Percentiles rank a stretch among this genome's conserved stretches.
These are phyloP conservation scores for Lethenteron camtschaticum DNA, from an alignment of 2,113 vertebrate genomes.

Conservation along the genomic window DNA sequence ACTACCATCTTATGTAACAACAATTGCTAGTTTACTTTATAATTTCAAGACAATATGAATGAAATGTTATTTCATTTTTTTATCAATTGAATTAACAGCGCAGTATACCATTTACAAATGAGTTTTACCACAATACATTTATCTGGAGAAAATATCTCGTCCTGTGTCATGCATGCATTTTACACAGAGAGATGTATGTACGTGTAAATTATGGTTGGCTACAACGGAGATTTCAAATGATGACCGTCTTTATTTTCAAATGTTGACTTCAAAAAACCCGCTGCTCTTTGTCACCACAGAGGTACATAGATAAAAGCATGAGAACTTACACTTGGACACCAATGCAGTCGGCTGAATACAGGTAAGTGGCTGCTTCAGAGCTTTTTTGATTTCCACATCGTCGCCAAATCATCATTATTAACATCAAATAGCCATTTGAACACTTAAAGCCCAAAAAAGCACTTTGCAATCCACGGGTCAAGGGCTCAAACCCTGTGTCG, in stretches of 20 bases:
- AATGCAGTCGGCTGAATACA: constrained; percentile 92
- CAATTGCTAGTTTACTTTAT: not conserved
- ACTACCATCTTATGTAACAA: no score
- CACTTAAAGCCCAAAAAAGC: no score
- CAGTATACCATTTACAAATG: not conserved
- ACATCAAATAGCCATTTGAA: no score
- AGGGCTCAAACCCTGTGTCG: no score
- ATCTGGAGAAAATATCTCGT: not conserved
- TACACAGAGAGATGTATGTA: not conserved
- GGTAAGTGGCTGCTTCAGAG: constrained; percentile 25
- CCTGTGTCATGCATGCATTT: not conserved
- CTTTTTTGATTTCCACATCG: no score
- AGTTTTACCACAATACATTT: not conserved
- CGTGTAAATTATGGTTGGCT: no score
- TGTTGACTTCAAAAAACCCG: no score
- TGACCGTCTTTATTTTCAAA: no score
- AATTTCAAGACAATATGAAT: not conserved
- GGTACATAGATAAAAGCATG: constrained; percentile 77
- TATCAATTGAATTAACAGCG: not conserved
- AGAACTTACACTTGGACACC: constrained; percentile 83
- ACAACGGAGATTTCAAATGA: no score
- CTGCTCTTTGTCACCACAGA: constrained; percentile 23
- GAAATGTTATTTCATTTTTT: not conserved
- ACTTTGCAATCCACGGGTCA: no score
- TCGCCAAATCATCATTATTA: no score